Conservation (phyloP, 2,888 invertebrate genomes). For the Oscheius sp. region DNA sequence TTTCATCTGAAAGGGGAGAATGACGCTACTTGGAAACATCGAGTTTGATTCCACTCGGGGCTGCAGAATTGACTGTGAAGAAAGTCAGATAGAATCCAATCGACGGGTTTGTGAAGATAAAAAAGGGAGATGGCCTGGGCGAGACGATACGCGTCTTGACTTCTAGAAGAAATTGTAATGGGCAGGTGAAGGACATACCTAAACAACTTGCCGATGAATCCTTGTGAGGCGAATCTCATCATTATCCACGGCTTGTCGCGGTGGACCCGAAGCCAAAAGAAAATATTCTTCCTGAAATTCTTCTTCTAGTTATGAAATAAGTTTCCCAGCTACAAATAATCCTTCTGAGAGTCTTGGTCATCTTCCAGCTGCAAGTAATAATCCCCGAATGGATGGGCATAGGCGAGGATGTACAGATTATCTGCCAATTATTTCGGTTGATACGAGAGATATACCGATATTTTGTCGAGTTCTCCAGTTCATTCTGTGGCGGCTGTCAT, state of each 20-base stretch:
- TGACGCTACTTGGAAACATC: background rate
- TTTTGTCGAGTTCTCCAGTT: background rate
- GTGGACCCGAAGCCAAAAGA: background rate
- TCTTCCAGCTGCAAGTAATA: background rate
- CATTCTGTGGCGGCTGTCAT: background rate
- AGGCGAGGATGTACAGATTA: background rate
- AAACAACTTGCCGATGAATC: background rate
- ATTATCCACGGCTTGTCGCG: background rate
- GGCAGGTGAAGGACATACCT: background rate
- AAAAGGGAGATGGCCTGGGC: background rate
- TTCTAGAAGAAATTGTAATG: background rate
- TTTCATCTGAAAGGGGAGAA: background rate
- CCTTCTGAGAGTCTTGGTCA: background rate
- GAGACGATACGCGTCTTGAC: background rate
- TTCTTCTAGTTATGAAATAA: no score
- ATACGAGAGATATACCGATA: background rate
- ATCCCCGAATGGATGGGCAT: background rate
- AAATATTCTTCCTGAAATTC: background rate
- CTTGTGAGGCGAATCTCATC: constrained; percentile 1
- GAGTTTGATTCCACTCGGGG: background rate
- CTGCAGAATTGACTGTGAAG: background rate
- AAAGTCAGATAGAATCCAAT: background rate
- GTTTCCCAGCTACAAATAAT: background rate
- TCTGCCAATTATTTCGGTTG: background rate
- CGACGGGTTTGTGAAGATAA: background rate